phyloP scores from a whole-genome alignment of 2,113 vertebrate species.

The Heliornis fulica region DNA sequence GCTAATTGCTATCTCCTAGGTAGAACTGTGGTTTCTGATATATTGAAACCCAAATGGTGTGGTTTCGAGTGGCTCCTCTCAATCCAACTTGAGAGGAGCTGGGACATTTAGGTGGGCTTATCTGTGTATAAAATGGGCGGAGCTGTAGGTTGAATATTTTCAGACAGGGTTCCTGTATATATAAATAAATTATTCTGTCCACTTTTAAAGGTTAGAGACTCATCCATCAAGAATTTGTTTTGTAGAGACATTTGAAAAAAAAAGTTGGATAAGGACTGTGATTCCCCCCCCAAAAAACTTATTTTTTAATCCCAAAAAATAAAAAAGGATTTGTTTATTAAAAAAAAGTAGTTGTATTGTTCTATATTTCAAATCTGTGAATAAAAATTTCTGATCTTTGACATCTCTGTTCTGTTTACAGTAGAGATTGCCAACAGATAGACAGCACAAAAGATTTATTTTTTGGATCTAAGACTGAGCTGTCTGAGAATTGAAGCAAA shows the following conservation, averaged over 20 bases:
- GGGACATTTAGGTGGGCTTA: background rate
- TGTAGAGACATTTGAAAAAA: background rate
- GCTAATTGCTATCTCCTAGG: background rate
- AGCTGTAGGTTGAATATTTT: background rate
- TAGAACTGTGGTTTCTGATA: background rate
- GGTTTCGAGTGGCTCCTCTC: no score
- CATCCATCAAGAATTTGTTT: background rate
- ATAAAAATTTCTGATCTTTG: no score
- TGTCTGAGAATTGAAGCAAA: background rate
- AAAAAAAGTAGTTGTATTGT: background rate
- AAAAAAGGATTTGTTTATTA: background rate
- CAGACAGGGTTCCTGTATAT: background rate
- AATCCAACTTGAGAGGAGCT: background rate
- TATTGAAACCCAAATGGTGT: background rate
- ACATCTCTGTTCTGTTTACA: background rate
- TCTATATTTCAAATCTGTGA: background rate
- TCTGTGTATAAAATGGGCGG: background rate
- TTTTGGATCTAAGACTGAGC: background rate
- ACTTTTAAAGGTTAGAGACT: background rate
- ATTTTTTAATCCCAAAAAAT: background rate
- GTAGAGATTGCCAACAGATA: background rate
- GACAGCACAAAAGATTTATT: background rate
- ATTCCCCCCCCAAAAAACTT: background rate
- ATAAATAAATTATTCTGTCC: background rate
- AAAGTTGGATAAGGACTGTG: fast-evolving